Evolutionary conservation across 2,113 vertebrate genomes (phyloP).

Genomic region (Onychostoma macrolepis): DNA sequence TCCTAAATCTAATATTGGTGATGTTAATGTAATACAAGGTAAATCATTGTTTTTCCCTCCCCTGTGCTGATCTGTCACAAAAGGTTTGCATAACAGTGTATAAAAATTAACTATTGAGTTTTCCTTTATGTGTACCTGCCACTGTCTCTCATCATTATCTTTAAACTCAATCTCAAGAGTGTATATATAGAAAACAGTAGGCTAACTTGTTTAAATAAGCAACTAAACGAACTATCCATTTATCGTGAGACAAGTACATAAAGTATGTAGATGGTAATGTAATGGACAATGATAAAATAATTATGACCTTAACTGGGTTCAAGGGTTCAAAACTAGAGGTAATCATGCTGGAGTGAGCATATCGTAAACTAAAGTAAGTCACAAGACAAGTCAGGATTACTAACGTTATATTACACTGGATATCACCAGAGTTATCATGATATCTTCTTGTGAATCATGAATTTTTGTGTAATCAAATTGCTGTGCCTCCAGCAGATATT

Average conservation of each 20-base stretch:
- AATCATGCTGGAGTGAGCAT: not conserved
- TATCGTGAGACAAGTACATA: not conserved
- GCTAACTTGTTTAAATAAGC: not conserved
- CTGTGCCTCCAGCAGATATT: not conserved
- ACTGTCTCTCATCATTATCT: not conserved
- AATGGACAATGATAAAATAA: not conserved
- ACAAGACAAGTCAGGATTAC: not conserved
- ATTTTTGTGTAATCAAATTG: not conserved
- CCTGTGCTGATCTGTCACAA: constrained; percentile 15
- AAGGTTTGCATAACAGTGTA: constrained; percentile 11
- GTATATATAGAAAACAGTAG: not conserved
- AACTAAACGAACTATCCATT: not conserved
- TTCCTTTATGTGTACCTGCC: not conserved
- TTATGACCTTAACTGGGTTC: constrained; percentile 10
- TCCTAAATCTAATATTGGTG: constrained; percentile 38
- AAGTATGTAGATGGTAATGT: not conserved
- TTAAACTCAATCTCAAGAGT: not conserved
- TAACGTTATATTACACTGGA: constrained; percentile 12
- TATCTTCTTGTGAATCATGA: not conserved
- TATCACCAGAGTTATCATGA: not conserved
- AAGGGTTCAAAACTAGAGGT: constrained; percentile 10
- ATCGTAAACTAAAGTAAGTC: not conserved
- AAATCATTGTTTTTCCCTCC: constrained; percentile 32
- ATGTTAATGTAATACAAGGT: constrained; percentile 34
- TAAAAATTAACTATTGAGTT: not conserved